Base-by-base conservation (phyloP, 2,113 vertebrate genomes). In the Odontophorus gujanensis region DNA sequence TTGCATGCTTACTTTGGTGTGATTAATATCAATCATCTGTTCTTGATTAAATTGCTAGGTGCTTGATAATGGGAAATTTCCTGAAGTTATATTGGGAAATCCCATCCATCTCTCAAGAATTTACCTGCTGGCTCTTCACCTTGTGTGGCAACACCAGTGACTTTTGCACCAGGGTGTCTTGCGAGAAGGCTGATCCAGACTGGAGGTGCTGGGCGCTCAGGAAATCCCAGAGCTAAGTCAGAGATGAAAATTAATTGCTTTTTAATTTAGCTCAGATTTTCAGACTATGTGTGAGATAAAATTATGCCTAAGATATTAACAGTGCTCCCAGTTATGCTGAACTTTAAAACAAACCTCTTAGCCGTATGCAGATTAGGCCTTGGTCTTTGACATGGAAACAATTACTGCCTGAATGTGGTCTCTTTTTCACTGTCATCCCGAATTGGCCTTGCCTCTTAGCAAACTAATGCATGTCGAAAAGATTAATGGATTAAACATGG, bases 401-500 rank as follows among this genome's bases (percentile, higher is more conserved):
- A 89, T 96, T 89, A 74, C 38, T 85, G 6, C 63, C 81, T 77
- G 71, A 93, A 92, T 80, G 84, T 76, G 86, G 69, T 93, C 92
- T 92, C 74, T 80, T 94, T 96, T 93, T 87, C 91, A 93, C 89
- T 95, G 95, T 95, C 95, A 91, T 63, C 67, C 81, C 89, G 87
- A 80, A 88, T 89, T 95, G 82, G 68, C 62, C 82, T 90, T 91
- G 76, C 79, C 85, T 94, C 76, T 91, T 91, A 90, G 89, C 73
- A 75, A 90, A 89, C 89, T 65, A 95, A 93, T 83, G 85, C 81
- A 90, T 90, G 93, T 91, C 32, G 3, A 96, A 95, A 94, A 95
- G 93, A 95, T 96, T 96, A 95, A 91, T 96, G 89, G 93, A 95
- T 95, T 96, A 97, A 96, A 95, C 85, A 55, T 12, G 24, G 73